Base-by-base conservation (phyloP, 2,797 vertebrate genomes). In the Channa striata region DNA sequence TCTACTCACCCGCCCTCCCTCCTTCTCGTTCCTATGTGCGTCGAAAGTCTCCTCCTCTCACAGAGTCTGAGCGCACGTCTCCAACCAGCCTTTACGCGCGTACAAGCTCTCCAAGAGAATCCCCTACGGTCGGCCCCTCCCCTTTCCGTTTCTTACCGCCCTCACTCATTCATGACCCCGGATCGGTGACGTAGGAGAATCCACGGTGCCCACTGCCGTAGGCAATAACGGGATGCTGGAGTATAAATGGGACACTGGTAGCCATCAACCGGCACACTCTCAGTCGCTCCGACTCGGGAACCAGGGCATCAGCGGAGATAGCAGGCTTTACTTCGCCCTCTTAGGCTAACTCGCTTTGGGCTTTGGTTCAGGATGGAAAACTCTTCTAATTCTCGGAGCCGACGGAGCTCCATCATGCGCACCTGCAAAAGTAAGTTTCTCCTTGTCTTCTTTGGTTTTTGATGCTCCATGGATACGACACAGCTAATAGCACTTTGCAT, bases 301-400 rank as follows among this genome's bases (percentile, higher is more conserved):
- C 94, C 94, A 95, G 93, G 59, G 89, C 93, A 93, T 93, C 94
- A 94, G 94, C 94, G 87, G 86, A 95, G 94, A 95, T 95, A 95
- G 94, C 94, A 93, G 91, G 92, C 93, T 92, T 88, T 89, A 83
- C 74, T 80, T 94, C 76, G 81, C 71, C 90, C 81, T 89, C 72
- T 85, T 73, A 94, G 92, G 93, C 94, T 95, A 95, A 95, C 94
- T 95, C 94, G 94, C 94, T 95, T 92, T 93, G 89, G 87, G 74
- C 93, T 95, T 95, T 95, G 94, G 94, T 95, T 95, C 89, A 88
- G 83, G 80, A 95, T 95, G 94, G 94, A 95, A 83, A 93, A 88
- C 79, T 90, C 92, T 76, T 86, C 90, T 82, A 92, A 85, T 86
- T 84, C 82, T 91, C 92, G 93, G 93, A 94, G 93, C 91, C 90